These are phyloP conservation scores for Bombus huntii DNA, from an alignment of 1,140 invertebrate species.

Conservation along the genomic window DNA sequence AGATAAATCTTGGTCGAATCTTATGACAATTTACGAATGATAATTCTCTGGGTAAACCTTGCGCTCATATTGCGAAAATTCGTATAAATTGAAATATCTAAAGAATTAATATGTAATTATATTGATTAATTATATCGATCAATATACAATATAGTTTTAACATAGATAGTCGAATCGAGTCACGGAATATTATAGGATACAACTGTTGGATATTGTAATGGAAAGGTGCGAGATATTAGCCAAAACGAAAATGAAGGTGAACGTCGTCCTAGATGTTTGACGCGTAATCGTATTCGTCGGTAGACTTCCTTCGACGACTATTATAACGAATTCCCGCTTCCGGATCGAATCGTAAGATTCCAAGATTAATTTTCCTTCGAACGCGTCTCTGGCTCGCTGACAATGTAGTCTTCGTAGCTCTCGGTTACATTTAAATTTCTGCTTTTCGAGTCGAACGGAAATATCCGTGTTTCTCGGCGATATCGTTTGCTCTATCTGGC, in stretches of 20 bases:
- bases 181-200: too few species aligned
- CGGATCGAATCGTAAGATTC: slow-evolving; percentile 48
- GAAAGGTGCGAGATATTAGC: background rate
- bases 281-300: slow-evolving; percentile 1
- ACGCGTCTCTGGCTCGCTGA: background rate
- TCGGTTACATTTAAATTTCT: slow-evolving; percentile 27
- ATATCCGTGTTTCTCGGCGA: background rate
- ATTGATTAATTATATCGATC: too few species aligned
- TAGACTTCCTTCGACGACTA: slow-evolving; percentile 39
- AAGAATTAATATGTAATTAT: too few species aligned
- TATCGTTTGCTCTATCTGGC: background rate
- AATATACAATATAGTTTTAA: too few species aligned
- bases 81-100: too few species aligned
- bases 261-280: background rate
- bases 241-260: background rate
- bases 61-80: too few species aligned
- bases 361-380: slow-evolving; percentile 19
- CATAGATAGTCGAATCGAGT: too few species aligned
- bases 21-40: too few species aligned
- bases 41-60: too few species aligned
- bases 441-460: background rate
- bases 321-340: slow-evolving; percentile 52
- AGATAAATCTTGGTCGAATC: too few species aligned
- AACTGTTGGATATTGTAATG: too few species aligned
- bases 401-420: slow-evolving; percentile 15